These are phyloP conservation scores for Scopus umbretta DNA, from an alignment of 2,113 vertebrate genomes.

Conservation along the genomic window DNA sequence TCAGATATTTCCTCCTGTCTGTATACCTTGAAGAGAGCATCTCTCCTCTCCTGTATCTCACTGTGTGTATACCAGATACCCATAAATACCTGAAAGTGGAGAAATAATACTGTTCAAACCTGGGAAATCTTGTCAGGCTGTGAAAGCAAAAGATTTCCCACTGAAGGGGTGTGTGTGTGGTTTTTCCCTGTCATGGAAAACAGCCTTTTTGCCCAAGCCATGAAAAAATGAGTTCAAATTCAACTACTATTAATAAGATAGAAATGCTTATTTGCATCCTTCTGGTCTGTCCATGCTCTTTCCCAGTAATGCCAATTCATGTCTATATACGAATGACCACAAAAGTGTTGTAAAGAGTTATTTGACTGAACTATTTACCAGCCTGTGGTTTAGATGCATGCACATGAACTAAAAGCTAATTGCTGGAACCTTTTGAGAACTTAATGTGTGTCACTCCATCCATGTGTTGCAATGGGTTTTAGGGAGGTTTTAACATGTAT, in stretches of 20 bases:
- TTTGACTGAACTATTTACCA: neutral
- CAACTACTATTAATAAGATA: neutral
- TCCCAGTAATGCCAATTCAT: neutral
- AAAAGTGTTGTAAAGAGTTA: neutral
- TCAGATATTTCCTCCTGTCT: neutral
- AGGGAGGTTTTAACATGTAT: neutral
- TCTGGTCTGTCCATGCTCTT: neutral
- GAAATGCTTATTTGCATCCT: neutral
- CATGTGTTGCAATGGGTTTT: neutral
- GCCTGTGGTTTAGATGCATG: neutral
- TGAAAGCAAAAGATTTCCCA: neutral
- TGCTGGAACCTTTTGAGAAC: neutral
- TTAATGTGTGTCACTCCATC: neutral
- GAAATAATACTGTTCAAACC: neutral
- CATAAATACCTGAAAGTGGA: neutral
- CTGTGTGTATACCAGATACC: neutral
- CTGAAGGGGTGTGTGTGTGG: neutral
- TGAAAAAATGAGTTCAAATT: neutral
- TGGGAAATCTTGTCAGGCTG: neutral
- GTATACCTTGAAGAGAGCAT: neutral
- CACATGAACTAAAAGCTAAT: neutral
- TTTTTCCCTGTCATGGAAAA: neutral
- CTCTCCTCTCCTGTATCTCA: neutral
- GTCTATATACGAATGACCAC: neutral
- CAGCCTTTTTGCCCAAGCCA: neutral